Conservation (phyloP, 2,797 vertebrate genomes). For the Catostomus latipinnis region DNA sequence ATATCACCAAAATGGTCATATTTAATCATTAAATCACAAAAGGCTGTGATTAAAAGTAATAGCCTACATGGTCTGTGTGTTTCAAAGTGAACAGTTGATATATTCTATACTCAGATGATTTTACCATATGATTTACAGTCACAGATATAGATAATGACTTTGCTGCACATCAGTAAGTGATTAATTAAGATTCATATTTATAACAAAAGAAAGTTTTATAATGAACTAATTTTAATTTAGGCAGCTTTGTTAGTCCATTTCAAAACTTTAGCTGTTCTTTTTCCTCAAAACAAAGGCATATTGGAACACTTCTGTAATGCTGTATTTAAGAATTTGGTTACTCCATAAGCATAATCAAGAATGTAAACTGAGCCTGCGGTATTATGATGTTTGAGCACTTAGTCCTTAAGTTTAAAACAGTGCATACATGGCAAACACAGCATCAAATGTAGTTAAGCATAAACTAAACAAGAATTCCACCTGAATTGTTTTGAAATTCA, state of each 20-base stretch:
- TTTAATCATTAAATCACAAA: too few species aligned
- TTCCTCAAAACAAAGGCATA: not conserved
- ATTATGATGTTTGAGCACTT: constrained; percentile 23
- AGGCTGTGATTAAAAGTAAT: too few species aligned
- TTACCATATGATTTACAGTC: not conserved
- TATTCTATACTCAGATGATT: not conserved
- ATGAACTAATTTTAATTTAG: not conserved
- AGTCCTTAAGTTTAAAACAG: not conserved
- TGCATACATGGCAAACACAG: constrained; percentile 6
- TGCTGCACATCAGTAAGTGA: not conserved
- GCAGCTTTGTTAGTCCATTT: constrained; percentile 23
- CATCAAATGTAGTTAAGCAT: constrained; percentile 7
- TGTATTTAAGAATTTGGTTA: not conserved
- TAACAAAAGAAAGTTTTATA: not conserved
- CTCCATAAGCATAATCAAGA: constrained; percentile 21
- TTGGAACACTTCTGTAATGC: not conserved
- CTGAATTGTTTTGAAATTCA: constrained; percentile 20
- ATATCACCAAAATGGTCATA: too few species aligned
- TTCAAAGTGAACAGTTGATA: too few species aligned
- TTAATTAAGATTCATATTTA: not conserved
- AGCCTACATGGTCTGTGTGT: too few species aligned
- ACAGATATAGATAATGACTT: not conserved
- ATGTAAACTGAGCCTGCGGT: constrained; percentile 13
- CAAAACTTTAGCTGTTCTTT: constrained; percentile 5
- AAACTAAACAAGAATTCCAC: constrained; percentile 21